Evolutionary conservation across 2,888 invertebrate genomes (phyloP).

Genomic region (Myathropa florea): DNA sequence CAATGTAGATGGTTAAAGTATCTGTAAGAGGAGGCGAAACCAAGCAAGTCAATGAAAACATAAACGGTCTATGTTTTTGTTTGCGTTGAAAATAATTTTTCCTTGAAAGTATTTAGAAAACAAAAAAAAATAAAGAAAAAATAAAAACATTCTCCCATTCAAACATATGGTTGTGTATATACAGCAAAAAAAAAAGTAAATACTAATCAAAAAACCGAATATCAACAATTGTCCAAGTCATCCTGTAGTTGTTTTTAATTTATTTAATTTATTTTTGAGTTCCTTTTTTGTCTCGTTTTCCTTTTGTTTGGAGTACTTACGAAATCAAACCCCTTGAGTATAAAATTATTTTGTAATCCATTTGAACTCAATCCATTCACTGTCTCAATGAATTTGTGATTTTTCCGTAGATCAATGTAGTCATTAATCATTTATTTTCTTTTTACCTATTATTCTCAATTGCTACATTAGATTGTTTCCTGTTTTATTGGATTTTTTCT

Average conservation of each 20-base stretch:
- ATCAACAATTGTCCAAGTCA: conserved; percentile 71
- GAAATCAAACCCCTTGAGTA: background rate
- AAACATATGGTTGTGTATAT: conserved; percentile 24
- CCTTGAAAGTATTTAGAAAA: conserved; percentile 20
- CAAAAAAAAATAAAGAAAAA: conserved; percentile 29
- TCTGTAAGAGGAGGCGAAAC: conserved; percentile 7
- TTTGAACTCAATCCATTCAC: background rate
- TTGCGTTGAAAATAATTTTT: conserved; percentile 63
- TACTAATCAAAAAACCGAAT: conserved; percentile 45
- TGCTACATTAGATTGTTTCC: background rate
- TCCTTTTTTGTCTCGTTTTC: background rate
- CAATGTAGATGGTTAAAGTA: conserved; percentile 37
- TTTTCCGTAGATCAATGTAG: background rate
- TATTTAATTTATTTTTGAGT: conserved; percentile 30
- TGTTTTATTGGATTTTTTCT: background rate
- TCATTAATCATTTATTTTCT: background rate
- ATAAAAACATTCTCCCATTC: conserved; percentile 27
- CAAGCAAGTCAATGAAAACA: background rate
- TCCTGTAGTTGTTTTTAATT: conserved; percentile 70
- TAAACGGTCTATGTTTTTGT: conserved; percentile 59
- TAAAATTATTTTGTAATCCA: background rate
- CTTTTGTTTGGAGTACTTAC: background rate
- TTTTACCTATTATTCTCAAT: background rate
- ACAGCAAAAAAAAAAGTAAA: conserved; percentile 23
- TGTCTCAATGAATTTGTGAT: conserved; percentile 3